These are phyloP conservation scores for Actenoides hombroni DNA, from an alignment of 2,113 vertebrate species.

Conservation along the genomic window DNA sequence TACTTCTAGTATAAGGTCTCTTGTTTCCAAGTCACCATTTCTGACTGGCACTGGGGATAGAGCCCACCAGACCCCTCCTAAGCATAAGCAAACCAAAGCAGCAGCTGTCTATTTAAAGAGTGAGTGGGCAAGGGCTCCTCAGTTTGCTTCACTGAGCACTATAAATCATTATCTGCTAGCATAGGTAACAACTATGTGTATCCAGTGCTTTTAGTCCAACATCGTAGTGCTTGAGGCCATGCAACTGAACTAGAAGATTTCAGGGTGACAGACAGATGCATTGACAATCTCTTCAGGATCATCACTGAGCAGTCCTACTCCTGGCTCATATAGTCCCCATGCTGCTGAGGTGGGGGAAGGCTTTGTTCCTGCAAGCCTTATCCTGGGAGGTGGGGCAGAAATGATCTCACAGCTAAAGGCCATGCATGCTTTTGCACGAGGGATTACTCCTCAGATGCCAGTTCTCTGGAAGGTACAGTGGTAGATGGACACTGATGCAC, in stretches of 20 bases:
- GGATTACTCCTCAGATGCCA: background rate
- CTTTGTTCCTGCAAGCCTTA: background rate
- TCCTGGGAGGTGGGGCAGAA: background rate
- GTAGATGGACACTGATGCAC: background rate
- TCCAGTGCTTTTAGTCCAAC: background rate
- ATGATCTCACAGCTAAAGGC: background rate
- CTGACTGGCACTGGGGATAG: background rate
- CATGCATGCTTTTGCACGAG: background rate
- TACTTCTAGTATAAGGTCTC: background rate
- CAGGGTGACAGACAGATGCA: background rate
- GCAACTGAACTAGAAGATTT: background rate
- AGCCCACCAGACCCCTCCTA: background rate
- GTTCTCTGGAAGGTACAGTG: background rate
- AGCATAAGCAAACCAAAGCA: background rate
- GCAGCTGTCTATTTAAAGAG: background rate
- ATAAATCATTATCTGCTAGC: background rate
- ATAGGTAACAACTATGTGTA: rapidly evolving
- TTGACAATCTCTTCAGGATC: background rate
- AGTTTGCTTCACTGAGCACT: background rate
- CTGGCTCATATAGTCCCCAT: background rate
- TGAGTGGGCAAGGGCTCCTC: background rate
- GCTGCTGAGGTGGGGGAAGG: background rate
- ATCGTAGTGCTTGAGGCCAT: background rate
- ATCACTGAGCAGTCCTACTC: background rate
- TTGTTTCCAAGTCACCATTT: background rate